phyloP scores from a whole-genome alignment of 2,113 vertebrate genomes.

The Dolichallabes microphthalmus region DNA sequence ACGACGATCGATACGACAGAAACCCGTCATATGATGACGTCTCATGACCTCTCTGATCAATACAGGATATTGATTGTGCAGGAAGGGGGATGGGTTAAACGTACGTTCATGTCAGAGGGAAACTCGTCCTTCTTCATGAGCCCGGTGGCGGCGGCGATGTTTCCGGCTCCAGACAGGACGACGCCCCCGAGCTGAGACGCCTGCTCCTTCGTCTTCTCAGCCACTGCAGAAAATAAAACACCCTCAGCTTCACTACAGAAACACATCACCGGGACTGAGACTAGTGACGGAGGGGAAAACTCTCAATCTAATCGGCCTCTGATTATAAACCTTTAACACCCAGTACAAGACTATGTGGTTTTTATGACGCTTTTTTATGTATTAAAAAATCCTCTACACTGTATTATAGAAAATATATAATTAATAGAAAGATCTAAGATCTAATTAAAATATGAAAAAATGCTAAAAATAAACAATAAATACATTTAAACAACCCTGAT shows the following conservation, averaged over 20 bases:
- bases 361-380: neutral
- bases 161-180: conserved; percentile 82
- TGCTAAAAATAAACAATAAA: neutral
- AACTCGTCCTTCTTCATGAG: conserved; percentile 96
- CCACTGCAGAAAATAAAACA: conserved; percentile 73
- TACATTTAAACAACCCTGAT: neutral
- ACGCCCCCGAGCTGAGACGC: conserved; percentile 87
- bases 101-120: conserved; percentile 89
- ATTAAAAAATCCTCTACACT: neutral
- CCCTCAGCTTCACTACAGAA: neutral
- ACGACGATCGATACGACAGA: neutral
- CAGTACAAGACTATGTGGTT: neutral
- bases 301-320: neutral
- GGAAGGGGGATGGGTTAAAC: conserved; percentile 32
- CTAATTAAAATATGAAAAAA: neutral
- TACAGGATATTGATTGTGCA: neutral
- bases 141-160: conserved; percentile 91
- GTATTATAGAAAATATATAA: no score
- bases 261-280: neutral
- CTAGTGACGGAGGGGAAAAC: neutral
- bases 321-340: neutral
- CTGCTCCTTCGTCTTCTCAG: conserved; percentile 93
- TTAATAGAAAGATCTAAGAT: no score
- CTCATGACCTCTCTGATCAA: neutral
- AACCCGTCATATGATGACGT: neutral